These are phyloP conservation scores for Noctilio leporinus DNA, from an alignment of 2,113 vertebrate species.

Conservation along the genomic window DNA sequence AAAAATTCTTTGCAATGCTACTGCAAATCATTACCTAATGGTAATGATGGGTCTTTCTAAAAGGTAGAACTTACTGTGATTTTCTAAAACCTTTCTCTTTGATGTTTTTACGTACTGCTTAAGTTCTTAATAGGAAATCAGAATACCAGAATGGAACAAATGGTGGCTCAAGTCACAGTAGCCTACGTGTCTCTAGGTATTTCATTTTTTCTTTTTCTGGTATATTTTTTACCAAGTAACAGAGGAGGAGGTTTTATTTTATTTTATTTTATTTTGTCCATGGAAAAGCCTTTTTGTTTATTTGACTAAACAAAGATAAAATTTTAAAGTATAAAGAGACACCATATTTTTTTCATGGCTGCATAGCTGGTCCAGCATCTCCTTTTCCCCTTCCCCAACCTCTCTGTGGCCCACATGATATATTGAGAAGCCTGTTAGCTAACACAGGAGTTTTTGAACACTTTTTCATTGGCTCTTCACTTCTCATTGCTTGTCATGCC, in stretches of 20 bases:
- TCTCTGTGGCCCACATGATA: slow-evolving; percentile 80
- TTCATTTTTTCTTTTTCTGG: background rate
- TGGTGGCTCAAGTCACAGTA: background rate
- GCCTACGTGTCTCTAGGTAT: background rate
- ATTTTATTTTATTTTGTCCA: slow-evolving; percentile 3
- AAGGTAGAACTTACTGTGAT: background rate
- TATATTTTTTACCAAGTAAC: background rate
- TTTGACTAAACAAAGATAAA: slow-evolving; percentile 93
- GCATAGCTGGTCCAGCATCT: slow-evolving; percentile 81
- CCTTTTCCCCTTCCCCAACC: background rate
- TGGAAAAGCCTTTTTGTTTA: slow-evolving; percentile 86
- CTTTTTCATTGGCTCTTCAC: slow-evolving; percentile 63
- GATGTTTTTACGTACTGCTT: background rate
- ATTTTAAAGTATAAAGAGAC: slow-evolving; percentile 96
- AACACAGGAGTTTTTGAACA: slow-evolving; percentile 76
- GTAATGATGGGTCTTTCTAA: background rate
- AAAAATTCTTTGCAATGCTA: background rate
- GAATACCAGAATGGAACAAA: background rate
- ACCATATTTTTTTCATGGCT: slow-evolving; percentile 87
- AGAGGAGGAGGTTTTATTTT: background rate
- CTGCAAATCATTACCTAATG: background rate
- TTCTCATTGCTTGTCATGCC: slow-evolving; percentile 77
- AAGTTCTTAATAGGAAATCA: slow-evolving; percentile 15
- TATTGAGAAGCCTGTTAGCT: slow-evolving; percentile 82
- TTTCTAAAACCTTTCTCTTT: background rate